A percentile compares a stretch with the other conserved stretches of the same genome.
phyloP scores from a whole-genome alignment of 2,888 invertebrate species.

The Himalopsyche anomala region DNA sequence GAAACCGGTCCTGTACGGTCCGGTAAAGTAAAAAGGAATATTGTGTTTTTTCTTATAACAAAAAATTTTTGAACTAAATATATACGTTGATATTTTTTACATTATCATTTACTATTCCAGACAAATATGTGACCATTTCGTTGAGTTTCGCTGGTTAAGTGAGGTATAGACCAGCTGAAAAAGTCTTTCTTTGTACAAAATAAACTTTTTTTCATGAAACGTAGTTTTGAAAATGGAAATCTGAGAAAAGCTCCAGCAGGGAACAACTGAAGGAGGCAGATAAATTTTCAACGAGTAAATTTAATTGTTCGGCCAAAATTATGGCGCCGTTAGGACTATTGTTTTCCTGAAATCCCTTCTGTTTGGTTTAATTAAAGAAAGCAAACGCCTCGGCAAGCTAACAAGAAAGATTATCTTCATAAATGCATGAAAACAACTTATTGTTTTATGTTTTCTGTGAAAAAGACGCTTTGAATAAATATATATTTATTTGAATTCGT shows the following conservation, averaged over 20 bases:
- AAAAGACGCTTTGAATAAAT: no score
- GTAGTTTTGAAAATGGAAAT: not conserved
- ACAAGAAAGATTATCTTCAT: conserved; percentile 43
- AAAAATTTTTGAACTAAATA: no score
- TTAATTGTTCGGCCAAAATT: conserved; percentile 22
- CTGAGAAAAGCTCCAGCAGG: not conserved
- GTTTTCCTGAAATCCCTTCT: conserved; percentile 21
- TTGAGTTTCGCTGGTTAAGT: no score
- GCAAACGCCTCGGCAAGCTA: conserved; percentile 49
- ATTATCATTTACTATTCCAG: no score
- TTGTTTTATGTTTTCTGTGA: no score
- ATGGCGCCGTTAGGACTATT: not conserved
- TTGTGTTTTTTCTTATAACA: no score
- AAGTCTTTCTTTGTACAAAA: not conserved
- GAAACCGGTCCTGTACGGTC: no score
- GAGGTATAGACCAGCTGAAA: no score
- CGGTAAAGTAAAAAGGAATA: no score
- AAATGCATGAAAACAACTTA: conserved; percentile 30
- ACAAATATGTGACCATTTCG: no score
- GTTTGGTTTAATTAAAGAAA: conserved; percentile 54
- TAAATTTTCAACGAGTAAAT: conserved; percentile 20
- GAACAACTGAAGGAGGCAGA: not conserved
- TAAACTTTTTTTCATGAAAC: not conserved
- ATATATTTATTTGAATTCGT: no score
- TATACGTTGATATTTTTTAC: no score